Conservation (phyloP, 2,113 vertebrate genomes). For the Tragelaphus imberbis region DNA sequence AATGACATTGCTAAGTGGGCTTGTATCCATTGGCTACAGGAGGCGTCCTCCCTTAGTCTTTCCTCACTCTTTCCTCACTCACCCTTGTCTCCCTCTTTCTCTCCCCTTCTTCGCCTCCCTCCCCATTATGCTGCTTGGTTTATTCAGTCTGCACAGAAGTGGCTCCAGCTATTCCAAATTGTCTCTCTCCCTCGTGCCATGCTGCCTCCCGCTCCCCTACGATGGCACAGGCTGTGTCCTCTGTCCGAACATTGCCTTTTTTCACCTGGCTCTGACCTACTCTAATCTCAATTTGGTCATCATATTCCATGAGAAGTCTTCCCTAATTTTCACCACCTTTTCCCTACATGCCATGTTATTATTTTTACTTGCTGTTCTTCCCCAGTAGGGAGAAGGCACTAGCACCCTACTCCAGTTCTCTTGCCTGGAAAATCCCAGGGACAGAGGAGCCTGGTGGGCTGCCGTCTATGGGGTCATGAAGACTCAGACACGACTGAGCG, state of each 20-base stretch:
- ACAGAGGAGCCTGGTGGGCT: no score
- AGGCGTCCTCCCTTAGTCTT: neutral
- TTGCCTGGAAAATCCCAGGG: no score
- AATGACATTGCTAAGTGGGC: neutral
- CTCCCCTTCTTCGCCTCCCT: neutral
- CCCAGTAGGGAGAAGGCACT: no score
- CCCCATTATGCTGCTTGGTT: no score
- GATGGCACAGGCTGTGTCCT: neutral
- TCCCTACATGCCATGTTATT: neutral
- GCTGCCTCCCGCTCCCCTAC: neutral
- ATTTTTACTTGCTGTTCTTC: neutral
- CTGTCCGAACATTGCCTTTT: neutral
- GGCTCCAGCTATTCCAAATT: neutral
- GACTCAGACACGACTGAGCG: no score
- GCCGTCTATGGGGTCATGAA: no score
- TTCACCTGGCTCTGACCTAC: neutral
- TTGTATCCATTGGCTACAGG: neutral
- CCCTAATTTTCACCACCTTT: neutral
- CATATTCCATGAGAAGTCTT: neutral
- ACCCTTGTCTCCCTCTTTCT: neutral
- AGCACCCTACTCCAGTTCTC: no score
- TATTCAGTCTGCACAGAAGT: neutral
- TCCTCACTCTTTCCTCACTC: neutral
- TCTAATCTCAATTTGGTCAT: neutral
- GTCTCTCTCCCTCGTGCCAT: accelerated